Conservation (phyloP, 2,113 vertebrate species). For the Mirza zaza region DNA sequence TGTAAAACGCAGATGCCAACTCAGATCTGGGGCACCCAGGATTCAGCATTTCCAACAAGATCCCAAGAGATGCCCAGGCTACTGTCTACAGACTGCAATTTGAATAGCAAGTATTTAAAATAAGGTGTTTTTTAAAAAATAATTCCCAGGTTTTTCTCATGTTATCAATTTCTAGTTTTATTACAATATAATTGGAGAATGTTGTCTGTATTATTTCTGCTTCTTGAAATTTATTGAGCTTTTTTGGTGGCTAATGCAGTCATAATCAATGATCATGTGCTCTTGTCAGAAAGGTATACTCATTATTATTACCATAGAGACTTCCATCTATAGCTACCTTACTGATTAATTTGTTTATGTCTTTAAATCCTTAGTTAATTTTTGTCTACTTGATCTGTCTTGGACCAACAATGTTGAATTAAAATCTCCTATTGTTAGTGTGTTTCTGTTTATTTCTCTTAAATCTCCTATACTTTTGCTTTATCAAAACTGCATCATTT, state of each 20-base stretch:
- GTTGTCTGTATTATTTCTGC: not conserved
- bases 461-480: not conserved
- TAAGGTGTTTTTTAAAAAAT: not conserved
- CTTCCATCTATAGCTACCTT: not conserved
- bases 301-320: not conserved
- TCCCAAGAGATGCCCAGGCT: not conserved
- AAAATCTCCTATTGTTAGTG: not conserved
- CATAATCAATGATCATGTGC: not conserved
- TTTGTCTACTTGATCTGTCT: conserved; percentile 16
- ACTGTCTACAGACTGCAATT: not conserved
- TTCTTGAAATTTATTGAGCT: not conserved
- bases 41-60: not conserved
- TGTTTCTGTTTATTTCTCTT: not conserved
- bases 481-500: not conserved
- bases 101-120: not conserved
- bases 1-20: not conserved
- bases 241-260: not conserved
- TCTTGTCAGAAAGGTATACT: not conserved
- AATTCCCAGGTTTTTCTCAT: not conserved
- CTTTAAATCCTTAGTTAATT: conserved; percentile 10
- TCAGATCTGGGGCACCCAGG: not conserved
- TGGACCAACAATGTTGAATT: not conserved
- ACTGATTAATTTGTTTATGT: not conserved
- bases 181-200: not conserved
- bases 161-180: conserved; percentile 20